These are phyloP conservation scores for Orbicella faveolata DNA, from an alignment of 64 coral and sea anemone genomes.

Conservation along the genomic window DNA sequence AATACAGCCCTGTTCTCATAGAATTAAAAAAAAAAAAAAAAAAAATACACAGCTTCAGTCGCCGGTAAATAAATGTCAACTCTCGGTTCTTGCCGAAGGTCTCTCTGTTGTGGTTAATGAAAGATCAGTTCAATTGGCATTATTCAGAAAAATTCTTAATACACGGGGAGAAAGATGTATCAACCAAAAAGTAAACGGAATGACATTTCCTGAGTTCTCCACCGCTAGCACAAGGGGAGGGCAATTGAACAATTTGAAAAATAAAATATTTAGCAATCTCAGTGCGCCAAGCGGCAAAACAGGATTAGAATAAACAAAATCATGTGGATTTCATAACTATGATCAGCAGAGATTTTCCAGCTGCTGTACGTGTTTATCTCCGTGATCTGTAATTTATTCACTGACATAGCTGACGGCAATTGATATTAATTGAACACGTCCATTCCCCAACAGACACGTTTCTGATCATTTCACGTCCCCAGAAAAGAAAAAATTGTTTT, in stretches of 20 bases:
- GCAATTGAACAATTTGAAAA: too few relatives aligned
- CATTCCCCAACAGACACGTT: background rate
- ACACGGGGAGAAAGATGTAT: background rate
- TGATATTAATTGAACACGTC: background rate
- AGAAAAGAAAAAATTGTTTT: background rate
- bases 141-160: background rate
- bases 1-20: too few relatives aligned
- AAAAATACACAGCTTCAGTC: background rate
- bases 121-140: constrained; percentile 3
- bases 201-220: background rate
- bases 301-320: too few relatives aligned
- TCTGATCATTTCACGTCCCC: background rate
- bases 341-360: too few relatives aligned
- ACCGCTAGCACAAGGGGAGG: too few relatives aligned
- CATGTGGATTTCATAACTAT: too few relatives aligned
- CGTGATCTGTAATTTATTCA: background rate
- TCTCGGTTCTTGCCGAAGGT: background rate
- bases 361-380: too few relatives aligned
- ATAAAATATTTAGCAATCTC: too few relatives aligned
- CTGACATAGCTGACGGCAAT: background rate
- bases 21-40: too few relatives aligned
- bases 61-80: background rate
- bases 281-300: too few relatives aligned
- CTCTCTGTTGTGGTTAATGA: background rate
- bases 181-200: background rate